Conservation (phyloP, 2,888 invertebrate species). For the Chymomyza caudatula region DNA sequence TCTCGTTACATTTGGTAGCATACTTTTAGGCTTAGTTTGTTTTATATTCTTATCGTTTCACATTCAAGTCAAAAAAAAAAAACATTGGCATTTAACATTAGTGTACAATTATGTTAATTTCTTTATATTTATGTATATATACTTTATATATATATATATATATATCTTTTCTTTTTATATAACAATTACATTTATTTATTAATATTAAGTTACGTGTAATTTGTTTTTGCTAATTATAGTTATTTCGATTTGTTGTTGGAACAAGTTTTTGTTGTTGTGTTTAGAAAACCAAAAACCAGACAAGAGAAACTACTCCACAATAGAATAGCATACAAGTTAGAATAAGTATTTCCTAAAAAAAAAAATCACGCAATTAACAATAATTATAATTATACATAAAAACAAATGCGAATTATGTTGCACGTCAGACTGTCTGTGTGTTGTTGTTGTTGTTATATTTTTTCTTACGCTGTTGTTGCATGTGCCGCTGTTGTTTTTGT, state of each 20-base stretch:
- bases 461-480: background rate
- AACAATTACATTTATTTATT: conserved; percentile 16
- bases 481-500: background rate
- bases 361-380: background rate
- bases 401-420: conserved; percentile 51
- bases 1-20: background rate
- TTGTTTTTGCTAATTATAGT: conserved; percentile 8
- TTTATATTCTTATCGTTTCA: background rate
- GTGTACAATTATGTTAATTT: conserved; percentile 59
- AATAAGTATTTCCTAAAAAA: background rate
- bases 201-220: conserved; percentile 14
- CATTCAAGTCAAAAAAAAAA: background rate
- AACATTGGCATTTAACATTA: conserved; percentile 32
- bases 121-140: conserved; percentile 16
- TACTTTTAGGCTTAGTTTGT: background rate
- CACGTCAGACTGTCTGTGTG: conserved; percentile 43
- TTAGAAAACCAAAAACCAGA: background rate
- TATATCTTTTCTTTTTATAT: conserved; percentile 24
- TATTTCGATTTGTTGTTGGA: conserved; percentile 17
- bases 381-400: conserved; percentile 6
- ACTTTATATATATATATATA: conserved; percentile 15
- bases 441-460: background rate
- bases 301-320: background rate
- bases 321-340: background rate
- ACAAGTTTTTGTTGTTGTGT: conserved; percentile 29